Evolutionary conservation across 1,140 invertebrate genomes (phyloP), one percentile per base, ranked within the genome.

Genomic region (Drosophila persimilis): DNA sequence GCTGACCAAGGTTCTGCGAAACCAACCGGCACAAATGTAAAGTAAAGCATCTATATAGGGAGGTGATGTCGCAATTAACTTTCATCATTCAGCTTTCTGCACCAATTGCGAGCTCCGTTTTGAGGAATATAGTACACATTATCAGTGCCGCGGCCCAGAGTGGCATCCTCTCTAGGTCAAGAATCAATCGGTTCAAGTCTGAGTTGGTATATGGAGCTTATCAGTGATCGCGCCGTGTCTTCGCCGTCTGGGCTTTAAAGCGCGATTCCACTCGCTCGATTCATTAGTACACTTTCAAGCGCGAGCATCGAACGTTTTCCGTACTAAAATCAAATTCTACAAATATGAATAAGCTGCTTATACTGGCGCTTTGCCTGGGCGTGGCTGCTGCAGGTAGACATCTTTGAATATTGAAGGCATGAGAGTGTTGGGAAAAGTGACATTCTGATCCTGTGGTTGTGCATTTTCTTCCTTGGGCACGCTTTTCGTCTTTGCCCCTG

Each of bases 161-260:
- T 72, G 62, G 55, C 75, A 84, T 77, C 59, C 58, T 77, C 76
- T 90, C 81, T 90, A 88, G 88, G 88, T 90, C 88, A 90, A 89
- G 73, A 73, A 80, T 80, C 64, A 71, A 90, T 86, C 73, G 20
- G 70, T 73, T 90, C 76, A 83, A 90, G 79, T 73, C 63, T 80
- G 53, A 55, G 22, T 54, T 17, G 41, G 60, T 67, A 58, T 64
- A 61, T 57, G 41, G 26, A 47, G 20, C 55, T 77, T 77, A 77
- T 77, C 73, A 29, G 54, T 44, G 6, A 65, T 64, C 56, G 62
- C 41, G 50, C 26, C 59, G 67, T 65, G 73, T 48, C 65, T 39
- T 43, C 45, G 8, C 31, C 50, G 62, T 47, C 65, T 60, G 80
- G 53, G 69, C 78, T 89, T 79, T 78, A 89, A 88, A 88, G 61